Conservation (phyloP, 2,888 invertebrate species). For the Ceriagrion tenellum region DNA sequence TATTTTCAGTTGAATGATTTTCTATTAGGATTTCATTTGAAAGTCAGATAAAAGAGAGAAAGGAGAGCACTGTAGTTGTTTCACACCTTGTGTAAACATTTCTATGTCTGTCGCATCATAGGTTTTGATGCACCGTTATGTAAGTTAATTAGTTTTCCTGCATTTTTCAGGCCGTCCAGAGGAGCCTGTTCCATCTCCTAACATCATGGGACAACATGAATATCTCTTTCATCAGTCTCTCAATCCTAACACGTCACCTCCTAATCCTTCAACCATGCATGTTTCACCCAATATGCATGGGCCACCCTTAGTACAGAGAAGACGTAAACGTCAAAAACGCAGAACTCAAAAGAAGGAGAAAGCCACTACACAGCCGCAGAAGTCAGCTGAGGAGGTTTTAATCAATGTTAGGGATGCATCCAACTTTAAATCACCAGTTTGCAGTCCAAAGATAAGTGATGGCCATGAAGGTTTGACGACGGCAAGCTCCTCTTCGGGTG, state of each 20-base stretch:
- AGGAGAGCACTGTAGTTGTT: too few species aligned
- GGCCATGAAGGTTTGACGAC: conserved; percentile 56
- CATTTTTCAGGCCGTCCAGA: conserved; percentile 44
- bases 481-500: conserved; percentile 60
- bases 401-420: conserved; percentile 55
- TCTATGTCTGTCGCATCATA: too few species aligned
- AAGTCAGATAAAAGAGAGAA: too few species aligned
- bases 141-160: not conserved
- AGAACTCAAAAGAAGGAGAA: conserved; percentile 44
- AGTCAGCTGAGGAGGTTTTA: conserved; percentile 12
- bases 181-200: conserved; percentile 37
- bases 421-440: conserved; percentile 54
- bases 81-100: too few species aligned
- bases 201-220: conserved; percentile 62
- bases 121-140: not conserved
- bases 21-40: too few species aligned
- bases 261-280: conserved; percentile 52
- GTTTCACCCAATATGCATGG: conserved; percentile 17
- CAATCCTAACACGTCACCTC: conserved; percentile 62
- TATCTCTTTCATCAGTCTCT: conserved; percentile 65
- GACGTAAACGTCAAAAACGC: not conserved
- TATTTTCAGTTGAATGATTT: too few species aligned
- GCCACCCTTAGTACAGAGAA: conserved; percentile 20
- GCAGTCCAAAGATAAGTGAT: conserved; percentile 45
- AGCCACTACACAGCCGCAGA: not conserved